Evolutionary conservation across 2,113 vertebrate genomes (phyloP), one percentile per base, ranked within the genome.

Genomic region (Tympanuchus pallidicinctus): DNA sequence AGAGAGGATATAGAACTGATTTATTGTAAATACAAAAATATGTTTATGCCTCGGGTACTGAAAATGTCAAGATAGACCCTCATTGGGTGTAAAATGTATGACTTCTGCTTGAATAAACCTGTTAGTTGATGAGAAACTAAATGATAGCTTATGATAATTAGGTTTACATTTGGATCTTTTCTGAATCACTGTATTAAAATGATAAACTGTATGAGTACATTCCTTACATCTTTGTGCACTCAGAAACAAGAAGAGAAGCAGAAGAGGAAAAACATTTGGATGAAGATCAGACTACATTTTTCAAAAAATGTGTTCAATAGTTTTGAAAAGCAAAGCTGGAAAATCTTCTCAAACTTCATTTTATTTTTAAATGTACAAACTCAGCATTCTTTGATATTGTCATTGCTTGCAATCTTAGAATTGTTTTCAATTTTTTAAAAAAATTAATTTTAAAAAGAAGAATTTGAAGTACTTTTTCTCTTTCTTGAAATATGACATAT

Each of bases 11-110:
- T 3, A 43, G 19, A 45, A 40, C 22, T 45, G 8, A 38, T 57
- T 73, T 30, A 59, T 17, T 38, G 59, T 34, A 57, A 80, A 61
- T 36, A 61, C 10, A 56, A 88, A 69, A 64, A 30, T 27, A 11
- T 30, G 24, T 21, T 80, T 50, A 27, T 34, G 21, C 8, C 16
- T 38, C 0, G 1, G 15, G 21, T 69, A 20, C n/a, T 0, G 2
- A 65, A 89, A 71, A 60, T 60, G 12, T 71, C 59, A 45, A 54
- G 48, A 27, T 4, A 80, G 74, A 57, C 10, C 27, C 19, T 50
- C 43, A 65, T 5, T 5, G 45, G 10, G 10, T 47, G 65, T 89
- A 34, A 76, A 60, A 65, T 32, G 6, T 40, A 45, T 36, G 24
- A 36, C 8, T 65, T 64, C 38, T 52, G 42, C 16, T 64, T 32